Evolutionary conservation across 2,113 vertebrate species (phyloP).

Genomic region (Nicator chloris): DNA sequence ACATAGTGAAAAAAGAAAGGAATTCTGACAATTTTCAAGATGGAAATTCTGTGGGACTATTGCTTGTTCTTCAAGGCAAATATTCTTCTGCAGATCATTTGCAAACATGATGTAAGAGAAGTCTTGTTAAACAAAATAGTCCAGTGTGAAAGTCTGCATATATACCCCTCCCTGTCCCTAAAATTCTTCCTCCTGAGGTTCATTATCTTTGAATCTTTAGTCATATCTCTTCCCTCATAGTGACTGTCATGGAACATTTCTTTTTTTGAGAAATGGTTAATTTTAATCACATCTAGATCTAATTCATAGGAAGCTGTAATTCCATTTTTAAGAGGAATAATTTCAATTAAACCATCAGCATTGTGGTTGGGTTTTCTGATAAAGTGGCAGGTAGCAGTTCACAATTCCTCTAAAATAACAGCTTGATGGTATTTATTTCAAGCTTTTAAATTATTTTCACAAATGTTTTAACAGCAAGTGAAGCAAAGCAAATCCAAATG

Average conservation of each 20-base stretch:
- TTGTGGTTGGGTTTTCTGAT: not conserved
- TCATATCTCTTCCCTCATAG: no score
- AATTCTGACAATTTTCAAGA: not conserved
- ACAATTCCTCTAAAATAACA: not conserved
- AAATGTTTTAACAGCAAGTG: not conserved
- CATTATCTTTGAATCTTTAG: no score
- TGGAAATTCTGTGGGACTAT: not conserved
- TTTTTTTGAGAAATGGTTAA: no score
- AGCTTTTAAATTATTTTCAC: not conserved
- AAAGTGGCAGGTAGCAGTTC: not conserved
- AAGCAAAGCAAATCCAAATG: not conserved
- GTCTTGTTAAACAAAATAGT: no score
- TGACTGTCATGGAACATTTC: no score
- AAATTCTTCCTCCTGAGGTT: no score
- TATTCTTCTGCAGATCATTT: no score
- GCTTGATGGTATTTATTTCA: not conserved
- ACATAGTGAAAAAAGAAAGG: no score
- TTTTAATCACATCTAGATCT: no score
- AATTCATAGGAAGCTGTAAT: not conserved
- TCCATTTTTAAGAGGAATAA: not conserved
- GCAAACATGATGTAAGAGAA: no score
- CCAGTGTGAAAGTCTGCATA: no score
- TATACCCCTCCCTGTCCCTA: no score
- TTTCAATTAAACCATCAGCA: not conserved
- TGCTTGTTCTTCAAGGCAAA: not conserved